Evolutionary conservation across 2,888 invertebrate species (phyloP), one percentile per base, ranked within the genome.

Genomic region (Apamea crenata): DNA sequence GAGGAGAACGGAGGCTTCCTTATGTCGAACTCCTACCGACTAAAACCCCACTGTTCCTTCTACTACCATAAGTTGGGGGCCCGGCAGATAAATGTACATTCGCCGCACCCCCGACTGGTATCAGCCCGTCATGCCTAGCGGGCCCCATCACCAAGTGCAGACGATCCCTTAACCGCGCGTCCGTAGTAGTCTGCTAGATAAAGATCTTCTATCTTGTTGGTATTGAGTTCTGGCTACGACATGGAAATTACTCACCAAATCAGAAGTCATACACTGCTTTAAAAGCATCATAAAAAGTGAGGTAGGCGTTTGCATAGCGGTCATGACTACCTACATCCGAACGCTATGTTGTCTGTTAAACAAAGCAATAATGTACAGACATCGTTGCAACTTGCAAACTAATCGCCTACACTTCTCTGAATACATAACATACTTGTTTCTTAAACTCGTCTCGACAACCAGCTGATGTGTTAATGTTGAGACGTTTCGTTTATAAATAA

Each of bases 401-500:
- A 36, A 36, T 69, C 75, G 75, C 83, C 80, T 63, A 83, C 87
- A 16, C 47, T 50, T 56, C 63, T 75, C 56, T 56, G 79, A 83
- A 86, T 83, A 72, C 18, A 63, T 74, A 67, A 77, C 3, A 50
- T 63, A 61, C 70, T 72, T 21, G 75, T 75, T 71, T 56, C 56
- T 69, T 44, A 74, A 77, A 80, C 84, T 29, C 25, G 73, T 53
- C 65, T 56, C 40, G 21, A 59, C 80, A 29, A 40, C 56, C 84
- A 83, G 84, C 80, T 86, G 87, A 76, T 79, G 16, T 77, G 67
- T 59, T 32, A 74, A 77, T 75, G 50, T 25, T 44, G 56, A 44
- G 53, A 44, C 44, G 56, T 82, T 86, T 69, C 47, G 50, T 77
- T 73, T 74, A 68, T 83, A 83, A 83, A 86, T 79, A 86, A 87